Evolutionary conservation across 2,113 vertebrate genomes (phyloP), one percentile per base, ranked within the genome.

Genomic region (Hydrolagus affinis): DNA sequence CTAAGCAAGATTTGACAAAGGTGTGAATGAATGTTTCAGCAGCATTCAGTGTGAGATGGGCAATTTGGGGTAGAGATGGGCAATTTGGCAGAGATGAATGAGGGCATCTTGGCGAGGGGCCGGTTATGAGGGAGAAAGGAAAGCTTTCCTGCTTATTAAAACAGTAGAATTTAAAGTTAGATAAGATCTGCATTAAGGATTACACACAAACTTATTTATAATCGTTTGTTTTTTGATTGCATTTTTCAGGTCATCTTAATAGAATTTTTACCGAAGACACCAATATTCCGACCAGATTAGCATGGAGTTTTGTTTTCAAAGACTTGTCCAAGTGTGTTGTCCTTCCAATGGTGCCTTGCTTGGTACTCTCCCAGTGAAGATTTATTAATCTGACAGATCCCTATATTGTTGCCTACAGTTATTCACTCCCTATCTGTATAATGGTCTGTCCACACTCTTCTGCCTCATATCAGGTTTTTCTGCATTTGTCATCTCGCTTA

Each of bases 211-310:
- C 44, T 11, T 30, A 56, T 19, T 83, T 64, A 3, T 83, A 83
- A 28, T 66, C 10, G 66, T 30, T 80, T 80, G 62, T 11, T 83
- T 64, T 80, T 83, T 66, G 30, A 66, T 83, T 68, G 8, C 28
- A 64, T 83, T 66, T 83, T 64, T n/a, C 93, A 99, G 97, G 97
- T 99, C 88, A 98, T 99, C 93, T 93, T 98, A 92, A 98, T 99
- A 98, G 97, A 99, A 93, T 99, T 99, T 96, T 95, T 99, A 95
- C 97, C 97, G 93, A 99, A 99, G 95, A 98, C 97, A 88, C 97
- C 97, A 30, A 99, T 99, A 95, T 98, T 98, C 94, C 96, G 96
- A 95, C 97, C 97, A 85, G 97, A 99, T 94, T 98, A 98, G 89
- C 89, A 85, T 86, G 89, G 86, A 88, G 88, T 64, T 91, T 89